Evolutionary conservation across 2,888 invertebrate genomes (phyloP), one percentile per base, ranked within the genome.

Genomic region (Caenorhabditis sp.): DNA sequence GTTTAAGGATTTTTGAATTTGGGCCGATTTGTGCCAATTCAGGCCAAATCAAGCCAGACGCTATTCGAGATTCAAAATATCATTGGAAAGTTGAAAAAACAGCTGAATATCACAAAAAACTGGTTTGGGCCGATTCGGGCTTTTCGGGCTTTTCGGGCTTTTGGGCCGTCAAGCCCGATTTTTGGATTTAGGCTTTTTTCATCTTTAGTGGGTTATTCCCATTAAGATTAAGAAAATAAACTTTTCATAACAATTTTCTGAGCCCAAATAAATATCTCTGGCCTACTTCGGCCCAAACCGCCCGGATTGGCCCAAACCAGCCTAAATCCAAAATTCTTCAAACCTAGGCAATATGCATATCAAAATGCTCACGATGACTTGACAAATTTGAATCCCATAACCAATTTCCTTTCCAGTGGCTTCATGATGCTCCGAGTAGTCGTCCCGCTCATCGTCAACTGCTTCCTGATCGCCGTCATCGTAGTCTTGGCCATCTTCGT

Each of bases 391-490:
- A 40, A 11, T 6, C 4, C 9, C 5, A 32, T 32, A 32, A 32
- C 32, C 32, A 6, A 6, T 6, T 32, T 9, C 6, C 2, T 18
- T 61, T 85, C 20, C 80, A 87, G 97, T n/a, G 97, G 97, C 28
- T 95, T 95, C 92, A 93, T 97, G 81, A 95, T 96, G 9, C 94
- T 94, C 2, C 94, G 98, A 68, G 97, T 98, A 87, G 95, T 97
- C 22, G 85, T 82, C 60, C 86, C 88, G 51, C 82, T 90, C 70
- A 64, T 82, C 28, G 80, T 90, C 67, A 88, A 89, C 55, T 91
- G 92, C 24, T 40, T 91, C 22, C 89, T 93, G 53, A 92, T 93
- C 72, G 90, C 92, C 32, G 74, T 92, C 47, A 93, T 93, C 2
- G 92, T 93, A 15, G 77, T 92, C 18, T 86, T 93, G 53, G 93